Base-by-base conservation (phyloP, 2,797 vertebrate species). In the Huso huso region DNA sequence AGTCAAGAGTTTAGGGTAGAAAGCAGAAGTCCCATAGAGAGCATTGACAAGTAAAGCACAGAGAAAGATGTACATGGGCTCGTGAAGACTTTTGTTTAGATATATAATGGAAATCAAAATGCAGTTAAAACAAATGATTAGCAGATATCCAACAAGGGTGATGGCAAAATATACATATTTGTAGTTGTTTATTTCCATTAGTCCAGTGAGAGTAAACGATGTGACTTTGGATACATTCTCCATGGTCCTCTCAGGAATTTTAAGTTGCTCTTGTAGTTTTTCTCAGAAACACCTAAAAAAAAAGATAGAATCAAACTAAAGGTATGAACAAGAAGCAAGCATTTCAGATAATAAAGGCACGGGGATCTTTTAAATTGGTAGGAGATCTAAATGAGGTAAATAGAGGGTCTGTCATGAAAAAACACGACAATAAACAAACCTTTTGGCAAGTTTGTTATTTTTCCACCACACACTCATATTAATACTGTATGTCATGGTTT, bases 11-110 rank as follows among this genome's bases (percentile, higher is more conserved):
- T 72, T 3, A 4, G 77, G 81, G 0, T 77, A 6, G 52, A 84
- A 37, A 0, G 72, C 73, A 6, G 71, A 75, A n/a, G 69, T 75
- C 52, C 80, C 81, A 0, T 78, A 81, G 0, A 84, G 61, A 66
- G 78, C 78, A 60, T 78, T 82, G 2, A 75, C 1, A 6, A 70
- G 74, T 50, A 83, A 62, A 66, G 78, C 1, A 48, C 73, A 77
- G 0, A 57, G 37, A 58, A 84, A 80, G 6, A 80, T 7, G 11
- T 76, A 79, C 81, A 84, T 82, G 0, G 81, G 72, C 2, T 76
- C 74, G n/a, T 81, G 81, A 69, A 83, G 1, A 2, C 61, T 49
- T 60, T 66, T 77, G 70, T 79, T 72, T 49, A 62, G 64, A 53
- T 63, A 57, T 51, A 81, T 69, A 57, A 79, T 0, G 10, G 49